phyloP scores from a whole-genome alignment of 2,888 invertebrate species.

The Aphodius granarius region DNA sequence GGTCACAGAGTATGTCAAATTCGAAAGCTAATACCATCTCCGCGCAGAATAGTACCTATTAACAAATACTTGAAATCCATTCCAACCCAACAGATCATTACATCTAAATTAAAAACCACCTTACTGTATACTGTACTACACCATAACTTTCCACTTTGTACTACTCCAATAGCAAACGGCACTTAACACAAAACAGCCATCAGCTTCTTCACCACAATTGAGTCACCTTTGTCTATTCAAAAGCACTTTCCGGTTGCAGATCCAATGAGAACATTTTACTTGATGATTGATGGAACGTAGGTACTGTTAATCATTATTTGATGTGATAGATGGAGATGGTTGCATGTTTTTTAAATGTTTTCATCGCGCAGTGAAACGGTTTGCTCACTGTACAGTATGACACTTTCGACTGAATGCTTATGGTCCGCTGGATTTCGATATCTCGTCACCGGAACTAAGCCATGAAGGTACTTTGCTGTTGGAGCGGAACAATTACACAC shows the following conservation, averaged over 20 bases:
- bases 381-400: background rate
- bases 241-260: background rate
- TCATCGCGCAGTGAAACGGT: background rate
- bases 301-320: background rate
- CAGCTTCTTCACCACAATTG: background rate
- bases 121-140: background rate
- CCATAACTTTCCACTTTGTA: background rate
- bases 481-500: slow-evolving; percentile 34
- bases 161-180: background rate
- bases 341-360: background rate
- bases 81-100: background rate
- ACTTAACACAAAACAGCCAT: background rate
- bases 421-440: slow-evolving; percentile 15
- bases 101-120: background rate
- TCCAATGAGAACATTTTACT: background rate
- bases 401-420: background rate
- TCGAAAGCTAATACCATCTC: background rate
- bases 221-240: background rate
- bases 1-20: background rate
- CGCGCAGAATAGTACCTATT: background rate
- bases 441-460: slow-evolving; percentile 35
- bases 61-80: background rate
- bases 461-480: slow-evolving; percentile 32
- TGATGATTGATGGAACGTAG: background rate
- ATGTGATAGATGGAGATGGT: background rate